Conservation (phyloP, 1,140 invertebrate genomes). For the Pararge aegeria region DNA sequence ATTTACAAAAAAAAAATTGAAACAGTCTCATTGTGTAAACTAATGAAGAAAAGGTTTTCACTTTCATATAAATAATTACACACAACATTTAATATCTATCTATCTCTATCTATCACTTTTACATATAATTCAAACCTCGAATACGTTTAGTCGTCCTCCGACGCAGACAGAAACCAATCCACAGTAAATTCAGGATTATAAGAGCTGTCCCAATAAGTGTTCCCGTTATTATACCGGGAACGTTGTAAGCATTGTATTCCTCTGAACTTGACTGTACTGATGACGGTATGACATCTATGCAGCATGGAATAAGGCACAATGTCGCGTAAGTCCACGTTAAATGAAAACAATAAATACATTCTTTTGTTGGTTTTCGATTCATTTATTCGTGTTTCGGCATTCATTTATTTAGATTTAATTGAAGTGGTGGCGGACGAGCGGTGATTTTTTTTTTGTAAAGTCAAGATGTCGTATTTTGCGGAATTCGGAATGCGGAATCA, state of each 20-base stretch:
- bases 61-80: constrained; percentile 10
- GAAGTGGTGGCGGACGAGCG: constrained; percentile 1
- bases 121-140: constrained; percentile 77
- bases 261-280: constrained; percentile 77
- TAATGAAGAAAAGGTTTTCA: background rate
- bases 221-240: constrained; percentile 77
- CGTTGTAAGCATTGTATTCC: constrained; percentile 70
- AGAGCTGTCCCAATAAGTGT: constrained; percentile 80
- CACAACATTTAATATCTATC: constrained; percentile 30
- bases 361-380: background rate
- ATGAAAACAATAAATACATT: constrained; percentile 1
- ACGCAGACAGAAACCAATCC: constrained; percentile 93
- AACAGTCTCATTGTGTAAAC: background rate
- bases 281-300: constrained; percentile 62
- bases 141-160: constrained; percentile 86
- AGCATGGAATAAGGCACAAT: constrained; percentile 41
- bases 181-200: constrained; percentile 90
- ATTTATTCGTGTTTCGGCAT: constrained; percentile 12
- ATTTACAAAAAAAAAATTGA: too few relatives aligned
- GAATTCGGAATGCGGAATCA: background rate
- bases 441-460: constrained; percentile 3
- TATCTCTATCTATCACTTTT: background rate
- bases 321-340: constrained; percentile 3
- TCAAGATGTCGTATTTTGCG: background rate
- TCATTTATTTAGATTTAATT: constrained; percentile 16